These are phyloP conservation scores for Melieria omissa DNA, from an alignment of 2,888 invertebrate genomes.

Conservation along the genomic window DNA sequence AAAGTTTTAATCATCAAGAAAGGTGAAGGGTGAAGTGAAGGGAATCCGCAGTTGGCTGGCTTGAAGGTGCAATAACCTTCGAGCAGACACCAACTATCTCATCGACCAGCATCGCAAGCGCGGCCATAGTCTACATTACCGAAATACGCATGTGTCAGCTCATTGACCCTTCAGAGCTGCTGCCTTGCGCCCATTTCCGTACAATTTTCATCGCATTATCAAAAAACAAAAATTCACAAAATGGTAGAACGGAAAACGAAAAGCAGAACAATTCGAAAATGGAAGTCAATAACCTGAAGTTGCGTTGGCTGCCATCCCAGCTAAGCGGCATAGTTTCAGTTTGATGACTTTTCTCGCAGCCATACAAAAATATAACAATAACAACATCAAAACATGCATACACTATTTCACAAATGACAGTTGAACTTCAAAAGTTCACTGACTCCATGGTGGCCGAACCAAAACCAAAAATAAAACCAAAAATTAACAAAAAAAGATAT, in stretches of 20 bases:
- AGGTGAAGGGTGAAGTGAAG: not conserved
- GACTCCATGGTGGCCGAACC: slow-evolving; percentile 1
- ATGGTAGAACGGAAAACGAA: not conserved
- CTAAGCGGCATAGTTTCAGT: no score
- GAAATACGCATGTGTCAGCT: no score
- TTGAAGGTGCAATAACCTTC: slow-evolving; percentile 19
- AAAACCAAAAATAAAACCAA: no score
- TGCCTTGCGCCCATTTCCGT: no score
- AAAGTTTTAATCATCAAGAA: not conserved
- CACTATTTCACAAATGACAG: not conserved
- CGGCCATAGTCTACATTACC: no score
- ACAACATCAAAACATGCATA: not conserved
- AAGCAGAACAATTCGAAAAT: not conserved
- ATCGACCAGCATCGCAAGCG: no score
- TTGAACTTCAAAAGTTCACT: slow-evolving; percentile 30
- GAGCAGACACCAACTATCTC: not conserved
- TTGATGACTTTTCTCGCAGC: no score
- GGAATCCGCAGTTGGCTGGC: not conserved
- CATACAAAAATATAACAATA: not conserved
- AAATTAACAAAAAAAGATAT: not conserved
- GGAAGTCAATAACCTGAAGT: slow-evolving; percentile 22
- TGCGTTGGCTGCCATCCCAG: not conserved
- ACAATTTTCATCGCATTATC: no score
- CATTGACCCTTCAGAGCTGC: no score
- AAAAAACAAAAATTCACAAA: not conserved